Conservation (phyloP, 2,797 vertebrate genomes). For the Phrynocephalus guinanensis region DNA sequence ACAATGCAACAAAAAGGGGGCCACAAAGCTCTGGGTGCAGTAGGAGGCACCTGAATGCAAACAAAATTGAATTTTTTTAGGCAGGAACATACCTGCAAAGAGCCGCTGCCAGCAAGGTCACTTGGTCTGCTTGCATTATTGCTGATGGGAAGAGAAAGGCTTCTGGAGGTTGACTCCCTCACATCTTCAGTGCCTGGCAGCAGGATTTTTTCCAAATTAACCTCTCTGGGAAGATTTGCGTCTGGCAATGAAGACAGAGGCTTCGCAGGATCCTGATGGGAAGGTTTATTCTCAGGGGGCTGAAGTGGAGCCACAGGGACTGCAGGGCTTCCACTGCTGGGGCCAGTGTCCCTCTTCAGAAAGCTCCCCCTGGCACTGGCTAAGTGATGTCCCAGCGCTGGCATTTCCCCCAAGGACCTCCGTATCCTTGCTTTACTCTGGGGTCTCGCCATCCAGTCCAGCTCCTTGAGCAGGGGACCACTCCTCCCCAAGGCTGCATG, state of each 20-base stretch:
- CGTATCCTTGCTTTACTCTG: constrained; percentile 51
- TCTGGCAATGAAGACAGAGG: constrained; percentile 35
- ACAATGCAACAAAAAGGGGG: neutral
- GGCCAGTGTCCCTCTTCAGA: constrained; percentile 49
- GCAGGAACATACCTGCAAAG: constrained; percentile 66
- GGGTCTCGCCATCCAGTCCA: constrained; percentile 52
- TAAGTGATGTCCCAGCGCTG: constrained; percentile 2
- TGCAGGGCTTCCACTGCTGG: neutral
- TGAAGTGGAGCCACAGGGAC: neutral
- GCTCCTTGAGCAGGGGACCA: constrained; percentile 49
- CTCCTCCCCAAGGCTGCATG: constrained; percentile 44
- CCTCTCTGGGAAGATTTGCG: constrained; percentile 22
- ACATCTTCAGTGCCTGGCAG: constrained; percentile 7
- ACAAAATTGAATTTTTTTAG: neutral
- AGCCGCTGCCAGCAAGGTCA: neutral
- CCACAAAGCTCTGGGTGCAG: neutral
- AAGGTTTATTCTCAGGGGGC: neutral
- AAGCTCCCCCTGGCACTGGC: constrained; percentile 25
- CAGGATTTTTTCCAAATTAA: neutral
- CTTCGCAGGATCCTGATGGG: constrained; percentile 10
- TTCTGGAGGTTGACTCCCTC: constrained; percentile 42
- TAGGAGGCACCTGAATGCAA: neutral
- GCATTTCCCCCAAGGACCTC: constrained; percentile 48
- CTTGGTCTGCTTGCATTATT: constrained; percentile 46
- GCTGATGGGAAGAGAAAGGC: neutral